Percentiles rank a stretch among this genome's conserved stretches.
Evolutionary conservation across 2,797 vertebrate genomes (phyloP).

Genomic region (Choloepus didactylus): DNA sequence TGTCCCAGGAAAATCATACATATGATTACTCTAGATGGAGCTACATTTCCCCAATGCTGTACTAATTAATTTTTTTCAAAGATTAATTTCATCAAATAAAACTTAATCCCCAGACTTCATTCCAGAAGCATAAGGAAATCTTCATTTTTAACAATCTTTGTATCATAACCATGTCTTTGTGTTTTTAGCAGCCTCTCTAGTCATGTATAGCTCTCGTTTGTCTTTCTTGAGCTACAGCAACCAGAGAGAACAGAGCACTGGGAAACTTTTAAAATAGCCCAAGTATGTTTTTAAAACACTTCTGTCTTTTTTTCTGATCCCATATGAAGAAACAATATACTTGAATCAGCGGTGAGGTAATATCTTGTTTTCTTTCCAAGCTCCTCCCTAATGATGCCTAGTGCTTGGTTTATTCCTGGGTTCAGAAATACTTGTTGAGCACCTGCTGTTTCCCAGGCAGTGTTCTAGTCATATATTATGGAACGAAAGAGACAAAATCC

Average conservation of each 20-base stretch:
- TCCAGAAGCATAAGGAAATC: not conserved
- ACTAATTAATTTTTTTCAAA: not conserved
- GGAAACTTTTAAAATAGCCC: not conserved
- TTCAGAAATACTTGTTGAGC: not conserved
- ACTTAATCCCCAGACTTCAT: not conserved
- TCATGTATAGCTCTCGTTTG: not conserved
- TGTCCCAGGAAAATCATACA: not conserved
- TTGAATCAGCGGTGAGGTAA: not conserved
- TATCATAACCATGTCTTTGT: not conserved
- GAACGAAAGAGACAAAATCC: not conserved
- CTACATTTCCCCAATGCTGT: not conserved
- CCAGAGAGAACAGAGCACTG: not conserved
- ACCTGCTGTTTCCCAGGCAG: not conserved
- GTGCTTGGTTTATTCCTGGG: not conserved
- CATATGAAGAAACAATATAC: not conserved
- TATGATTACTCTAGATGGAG: not conserved
- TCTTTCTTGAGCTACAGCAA: not conserved
- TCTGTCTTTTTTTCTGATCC: not conserved
- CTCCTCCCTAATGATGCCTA: not conserved
- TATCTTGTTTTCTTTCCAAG: slow-evolving; percentile 32
- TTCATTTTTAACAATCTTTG: not conserved
- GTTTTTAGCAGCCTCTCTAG: not conserved
- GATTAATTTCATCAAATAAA: slow-evolving; percentile 11
- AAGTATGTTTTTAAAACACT: not conserved
- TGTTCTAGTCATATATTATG: not conserved